Conservation (phyloP, 2,797 vertebrate species). For the Anas georgica region DNA sequence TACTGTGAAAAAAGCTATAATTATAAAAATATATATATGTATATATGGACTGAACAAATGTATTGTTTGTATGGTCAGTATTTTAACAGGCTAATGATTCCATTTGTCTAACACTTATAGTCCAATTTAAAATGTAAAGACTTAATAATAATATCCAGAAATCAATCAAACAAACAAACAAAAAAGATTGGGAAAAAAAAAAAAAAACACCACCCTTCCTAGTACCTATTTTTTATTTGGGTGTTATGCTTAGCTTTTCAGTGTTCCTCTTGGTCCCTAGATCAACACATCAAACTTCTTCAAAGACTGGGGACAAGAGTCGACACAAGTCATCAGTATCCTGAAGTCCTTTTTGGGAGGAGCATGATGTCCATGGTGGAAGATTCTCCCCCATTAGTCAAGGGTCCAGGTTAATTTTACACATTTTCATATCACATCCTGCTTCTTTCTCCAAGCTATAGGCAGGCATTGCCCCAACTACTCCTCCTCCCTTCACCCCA, state of each 20-base stretch:
- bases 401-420: not conserved
- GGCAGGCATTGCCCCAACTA: no score
- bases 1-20: not conserved
- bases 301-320: not conserved
- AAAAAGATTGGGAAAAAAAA: not conserved
- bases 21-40: not conserved
- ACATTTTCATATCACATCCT: not conserved
- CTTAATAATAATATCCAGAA: not conserved
- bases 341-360: fast-evolving
- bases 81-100: not conserved
- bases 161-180: not conserved
- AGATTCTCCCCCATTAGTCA: not conserved
- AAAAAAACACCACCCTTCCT: fast-evolving
- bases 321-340: not conserved
- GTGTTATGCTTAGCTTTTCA: not conserved
- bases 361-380: not conserved
- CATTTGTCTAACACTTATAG: not conserved
- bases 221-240: not conserved
- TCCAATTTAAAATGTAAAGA: not conserved
- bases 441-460: not conserved
- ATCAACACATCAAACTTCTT: not conserved
- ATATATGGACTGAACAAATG: not conserved
- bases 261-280: not conserved
- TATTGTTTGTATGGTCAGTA: not conserved
- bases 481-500: no score